Evolutionary conservation across 2,113 vertebrate species (phyloP).

Genomic region (Pitta sordida): DNA sequence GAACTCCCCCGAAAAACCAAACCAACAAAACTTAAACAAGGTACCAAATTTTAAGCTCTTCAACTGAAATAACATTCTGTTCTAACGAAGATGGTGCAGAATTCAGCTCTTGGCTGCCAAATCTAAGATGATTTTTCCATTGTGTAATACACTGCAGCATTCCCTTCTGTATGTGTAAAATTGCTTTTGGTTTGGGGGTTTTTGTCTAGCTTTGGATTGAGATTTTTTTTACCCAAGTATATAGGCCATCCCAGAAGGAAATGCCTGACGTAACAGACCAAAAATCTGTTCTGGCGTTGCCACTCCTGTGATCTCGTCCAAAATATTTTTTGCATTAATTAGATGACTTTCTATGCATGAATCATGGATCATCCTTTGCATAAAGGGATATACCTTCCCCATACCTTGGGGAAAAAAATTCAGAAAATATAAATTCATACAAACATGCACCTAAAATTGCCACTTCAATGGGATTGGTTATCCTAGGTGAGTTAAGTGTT

Average conservation of each 20-base stretch:
- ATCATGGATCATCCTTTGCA: slow-evolving; percentile 26
- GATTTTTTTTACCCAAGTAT: background rate
- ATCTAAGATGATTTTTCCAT: background rate
- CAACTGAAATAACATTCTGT: background rate
- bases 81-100: background rate
- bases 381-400: background rate
- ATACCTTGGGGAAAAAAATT: background rate
- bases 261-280: background rate
- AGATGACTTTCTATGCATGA: slow-evolving; percentile 21
- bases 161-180: background rate
- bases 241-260: slow-evolving; percentile 24
- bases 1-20: background rate
- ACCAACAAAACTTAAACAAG: too few species aligned
- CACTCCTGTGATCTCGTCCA: slow-evolving; percentile 27
- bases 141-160: background rate
- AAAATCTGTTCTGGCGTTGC: background rate
- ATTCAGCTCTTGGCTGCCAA: background rate
- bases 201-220: too few species aligned
- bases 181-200: background rate
- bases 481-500: background rate
- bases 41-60: background rate
- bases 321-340: slow-evolving; percentile 46
- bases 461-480: background rate
- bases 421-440: slow-evolving; percentile 6
- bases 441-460: slow-evolving; percentile 44